A percentile compares a stretch with the other conserved stretches of the same genome.
Evolutionary conservation across 2,888 invertebrate genomes (phyloP).

Genomic region (Molanna angustata): DNA sequence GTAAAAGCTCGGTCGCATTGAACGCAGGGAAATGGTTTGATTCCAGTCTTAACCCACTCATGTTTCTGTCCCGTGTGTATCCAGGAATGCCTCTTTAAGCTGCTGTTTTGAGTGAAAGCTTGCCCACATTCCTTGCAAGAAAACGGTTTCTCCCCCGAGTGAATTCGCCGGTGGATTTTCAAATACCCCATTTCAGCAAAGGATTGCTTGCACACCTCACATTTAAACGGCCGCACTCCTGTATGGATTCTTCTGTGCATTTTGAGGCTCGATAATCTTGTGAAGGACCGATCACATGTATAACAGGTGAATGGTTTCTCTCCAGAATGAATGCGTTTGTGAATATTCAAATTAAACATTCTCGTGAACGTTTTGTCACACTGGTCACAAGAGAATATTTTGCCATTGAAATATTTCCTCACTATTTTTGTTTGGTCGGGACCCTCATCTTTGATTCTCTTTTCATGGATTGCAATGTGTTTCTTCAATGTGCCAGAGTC

Average conservation of each 20-base stretch:
- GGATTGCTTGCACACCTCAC: not conserved
- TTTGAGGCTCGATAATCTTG: not conserved
- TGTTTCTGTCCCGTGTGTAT: not conserved
- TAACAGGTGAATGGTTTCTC: not conserved
- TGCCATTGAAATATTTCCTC: not conserved
- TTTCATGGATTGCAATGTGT: not conserved
- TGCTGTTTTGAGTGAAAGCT: not conserved
- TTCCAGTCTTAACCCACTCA: not conserved
- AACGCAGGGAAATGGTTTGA: constrained; percentile 1
- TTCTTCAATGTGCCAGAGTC: not conserved
- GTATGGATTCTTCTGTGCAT: not conserved
- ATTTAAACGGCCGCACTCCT: not conserved
- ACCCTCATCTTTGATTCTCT: not conserved
- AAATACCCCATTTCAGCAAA: not conserved
- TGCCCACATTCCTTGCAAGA: not conserved
- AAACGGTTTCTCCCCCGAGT: not conserved
- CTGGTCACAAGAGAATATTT: not conserved
- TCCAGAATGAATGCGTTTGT: not conserved
- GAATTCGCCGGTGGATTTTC: not conserved
- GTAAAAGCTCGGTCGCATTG: not conserved
- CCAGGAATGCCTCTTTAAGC: not conserved
- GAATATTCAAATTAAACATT: not conserved
- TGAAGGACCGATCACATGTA: not conserved
- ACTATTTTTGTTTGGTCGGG: not conserved
- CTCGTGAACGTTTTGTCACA: not conserved